A percentile compares a stretch with the other conserved stretches of the same genome.
Conservation (phyloP, 1,140 invertebrate genomes). For the Linepithema humile region DNA sequence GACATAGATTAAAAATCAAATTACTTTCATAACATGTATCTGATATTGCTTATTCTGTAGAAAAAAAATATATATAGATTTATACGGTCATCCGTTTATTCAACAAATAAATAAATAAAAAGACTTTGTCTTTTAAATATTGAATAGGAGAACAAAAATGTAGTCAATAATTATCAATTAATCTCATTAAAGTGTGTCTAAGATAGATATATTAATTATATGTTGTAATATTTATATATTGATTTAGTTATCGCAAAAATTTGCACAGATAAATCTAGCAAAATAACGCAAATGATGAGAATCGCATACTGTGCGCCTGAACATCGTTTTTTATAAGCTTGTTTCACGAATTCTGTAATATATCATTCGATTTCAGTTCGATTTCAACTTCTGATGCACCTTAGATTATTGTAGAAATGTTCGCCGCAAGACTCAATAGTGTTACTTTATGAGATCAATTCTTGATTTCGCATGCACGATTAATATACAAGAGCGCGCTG, state of each 20-base stretch:
- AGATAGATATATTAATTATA: too few species aligned
- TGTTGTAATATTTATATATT: too few species aligned
- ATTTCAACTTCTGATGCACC: neutral
- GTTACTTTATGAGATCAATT: neutral
- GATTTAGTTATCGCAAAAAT: constrained; percentile 65
- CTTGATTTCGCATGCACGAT: neutral
- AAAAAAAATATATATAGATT: too few species aligned
- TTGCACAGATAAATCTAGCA: constrained; percentile 56
- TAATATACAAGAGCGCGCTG: too few species aligned
- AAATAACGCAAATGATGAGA: constrained; percentile 73
- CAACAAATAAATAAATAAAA: too few species aligned
- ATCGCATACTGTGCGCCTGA: constrained; percentile 79
- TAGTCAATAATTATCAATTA: neutral
- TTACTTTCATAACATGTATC: neutral
- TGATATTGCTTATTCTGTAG: neutral
- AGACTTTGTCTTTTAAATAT: neutral
- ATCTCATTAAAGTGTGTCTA: neutral
- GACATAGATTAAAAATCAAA: neutral
- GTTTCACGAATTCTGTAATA: constrained; percentile 76
- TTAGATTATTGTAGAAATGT: neutral
- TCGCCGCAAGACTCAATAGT: neutral
- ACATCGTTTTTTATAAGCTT: constrained; percentile 75
- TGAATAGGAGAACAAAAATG: neutral
- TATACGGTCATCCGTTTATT: too few species aligned
- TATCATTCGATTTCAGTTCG: constrained; percentile 63